These are phyloP conservation scores for Selene dorsalis DNA, from an alignment of 2,797 vertebrate genomes.

Conservation along the genomic window DNA sequence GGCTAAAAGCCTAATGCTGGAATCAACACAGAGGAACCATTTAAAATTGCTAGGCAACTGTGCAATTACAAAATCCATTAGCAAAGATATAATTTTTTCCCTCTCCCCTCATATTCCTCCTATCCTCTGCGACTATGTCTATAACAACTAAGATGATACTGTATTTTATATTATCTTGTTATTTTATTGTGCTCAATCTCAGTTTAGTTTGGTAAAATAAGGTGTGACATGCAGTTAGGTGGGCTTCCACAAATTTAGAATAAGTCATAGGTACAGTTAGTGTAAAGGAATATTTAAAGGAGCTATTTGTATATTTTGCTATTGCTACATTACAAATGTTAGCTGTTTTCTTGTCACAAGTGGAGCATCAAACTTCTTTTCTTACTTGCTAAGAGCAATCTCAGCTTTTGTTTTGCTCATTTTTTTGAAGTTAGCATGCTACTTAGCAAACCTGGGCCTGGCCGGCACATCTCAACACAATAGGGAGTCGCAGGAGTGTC, in stretches of 20 bases:
- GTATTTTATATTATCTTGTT: conserved; percentile 51
- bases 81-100: conserved; percentile 24
- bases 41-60: conserved; percentile 61
- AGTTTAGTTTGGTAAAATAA: conserved; percentile 35
- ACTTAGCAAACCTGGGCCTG: not conserved
- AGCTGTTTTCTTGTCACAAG: too few relatives aligned
- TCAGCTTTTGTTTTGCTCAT: not conserved
- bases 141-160: conserved; percentile 61
- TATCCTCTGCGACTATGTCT: conserved; percentile 59
- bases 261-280: not conserved
- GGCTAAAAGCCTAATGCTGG: conserved; percentile 39
- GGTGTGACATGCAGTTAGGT: conserved; percentile 47
- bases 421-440: not conserved
- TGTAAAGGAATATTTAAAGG: conserved; percentile 9
- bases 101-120: conserved; percentile 33
- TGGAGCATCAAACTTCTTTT: not conserved
- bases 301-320: not conserved
- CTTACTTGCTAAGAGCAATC: not conserved
- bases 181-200: conserved; percentile 53
- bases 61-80: conserved; percentile 76
- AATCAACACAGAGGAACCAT: conserved; percentile 48
- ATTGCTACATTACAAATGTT: not conserved
- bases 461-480: not conserved
- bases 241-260: conserved; percentile 14
- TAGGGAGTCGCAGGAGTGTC: too few relatives aligned